Conservation (phyloP, 2,888 invertebrate species). For the Fragum whitleyi region DNA sequence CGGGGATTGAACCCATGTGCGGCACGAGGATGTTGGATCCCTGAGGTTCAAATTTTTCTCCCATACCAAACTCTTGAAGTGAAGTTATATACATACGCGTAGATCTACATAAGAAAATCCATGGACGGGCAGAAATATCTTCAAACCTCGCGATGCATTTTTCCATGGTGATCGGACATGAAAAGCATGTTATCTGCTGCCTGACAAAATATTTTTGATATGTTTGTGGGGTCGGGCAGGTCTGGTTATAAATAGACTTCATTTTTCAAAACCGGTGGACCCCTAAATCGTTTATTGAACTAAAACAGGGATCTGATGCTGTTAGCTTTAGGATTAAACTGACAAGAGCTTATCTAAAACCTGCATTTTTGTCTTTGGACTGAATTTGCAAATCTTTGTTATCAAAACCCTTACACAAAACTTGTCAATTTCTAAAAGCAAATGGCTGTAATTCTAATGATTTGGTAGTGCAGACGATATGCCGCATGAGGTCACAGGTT, state of each 20-base stretch:
- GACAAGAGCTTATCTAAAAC: constrained; percentile 16
- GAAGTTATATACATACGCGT: too few relatives aligned
- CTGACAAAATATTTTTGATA: constrained; percentile 14
- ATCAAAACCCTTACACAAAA: background rate
- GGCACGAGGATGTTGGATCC: too few relatives aligned
- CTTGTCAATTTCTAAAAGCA: too few relatives aligned
- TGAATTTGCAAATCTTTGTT: background rate
- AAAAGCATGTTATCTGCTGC: background rate
- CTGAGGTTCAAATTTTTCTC: too few relatives aligned
- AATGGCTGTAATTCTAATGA: too few relatives aligned
- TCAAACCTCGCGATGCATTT: too few relatives aligned
- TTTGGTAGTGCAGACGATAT: too few relatives aligned
- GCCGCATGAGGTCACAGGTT: too few relatives aligned
- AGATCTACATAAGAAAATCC: too few relatives aligned
- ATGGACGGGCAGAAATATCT: background rate
- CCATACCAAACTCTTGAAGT: too few relatives aligned
- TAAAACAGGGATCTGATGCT: constrained; percentile 1
- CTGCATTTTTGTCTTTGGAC: background rate
- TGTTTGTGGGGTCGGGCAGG: constrained; percentile 4
- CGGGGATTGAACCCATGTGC: too few relatives aligned
- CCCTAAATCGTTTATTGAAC: constrained; percentile 24
- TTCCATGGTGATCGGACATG: too few relatives aligned
- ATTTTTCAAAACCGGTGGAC: constrained; percentile 4
- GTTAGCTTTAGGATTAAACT: constrained; percentile 13
- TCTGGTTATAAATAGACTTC: constrained; percentile 2